Evolutionary conservation across 1,140 invertebrate species (phyloP).

Genomic region (Drosophila ohnishii): DNA sequence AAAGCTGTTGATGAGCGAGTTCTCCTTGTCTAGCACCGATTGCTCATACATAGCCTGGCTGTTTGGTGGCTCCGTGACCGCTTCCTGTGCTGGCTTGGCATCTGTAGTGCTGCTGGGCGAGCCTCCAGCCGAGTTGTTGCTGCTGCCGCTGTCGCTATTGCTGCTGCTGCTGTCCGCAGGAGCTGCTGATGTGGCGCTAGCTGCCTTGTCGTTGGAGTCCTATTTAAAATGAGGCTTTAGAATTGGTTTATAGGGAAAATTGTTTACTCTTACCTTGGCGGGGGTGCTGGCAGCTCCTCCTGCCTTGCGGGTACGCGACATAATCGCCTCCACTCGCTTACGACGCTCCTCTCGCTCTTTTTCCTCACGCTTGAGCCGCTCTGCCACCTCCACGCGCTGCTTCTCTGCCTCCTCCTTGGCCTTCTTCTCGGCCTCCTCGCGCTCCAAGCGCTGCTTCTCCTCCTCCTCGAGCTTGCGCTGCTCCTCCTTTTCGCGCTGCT

Average conservation of each 20-base stretch:
- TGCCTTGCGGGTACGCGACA: constrained; percentile 89
- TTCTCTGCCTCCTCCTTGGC: constrained; percentile 91
- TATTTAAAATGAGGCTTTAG: neutral
- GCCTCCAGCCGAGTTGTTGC: constrained; percentile 64
- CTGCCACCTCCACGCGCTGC: constrained; percentile 89
- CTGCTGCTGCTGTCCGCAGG: constrained; percentile 62
- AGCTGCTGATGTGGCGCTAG: constrained; percentile 79
- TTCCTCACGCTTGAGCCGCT: constrained; percentile 90
- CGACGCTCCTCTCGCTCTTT: constrained; percentile 90
- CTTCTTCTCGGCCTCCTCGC: constrained; percentile 90
- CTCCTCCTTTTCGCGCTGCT: constrained; percentile 88
- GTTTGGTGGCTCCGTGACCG: constrained; percentile 58
- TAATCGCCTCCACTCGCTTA: constrained; percentile 92
- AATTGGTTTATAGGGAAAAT: neutral
- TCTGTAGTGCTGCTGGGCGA: constrained; percentile 53
- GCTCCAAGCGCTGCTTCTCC: constrained; percentile 87
- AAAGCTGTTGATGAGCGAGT: constrained; percentile 80
- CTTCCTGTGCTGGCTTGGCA: constrained; percentile 17
- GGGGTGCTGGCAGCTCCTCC: constrained; percentile 83
- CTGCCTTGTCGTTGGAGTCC: constrained; percentile 82
- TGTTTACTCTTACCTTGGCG: constrained; percentile 55
- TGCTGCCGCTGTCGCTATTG: constrained; percentile 52
- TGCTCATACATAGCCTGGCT: constrained; percentile 80
- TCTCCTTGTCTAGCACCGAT: constrained; percentile 82
- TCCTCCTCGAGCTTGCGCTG: constrained; percentile 86